Conservation (phyloP, 2,888 invertebrate genomes). For the Polyommatus icarus region DNA sequence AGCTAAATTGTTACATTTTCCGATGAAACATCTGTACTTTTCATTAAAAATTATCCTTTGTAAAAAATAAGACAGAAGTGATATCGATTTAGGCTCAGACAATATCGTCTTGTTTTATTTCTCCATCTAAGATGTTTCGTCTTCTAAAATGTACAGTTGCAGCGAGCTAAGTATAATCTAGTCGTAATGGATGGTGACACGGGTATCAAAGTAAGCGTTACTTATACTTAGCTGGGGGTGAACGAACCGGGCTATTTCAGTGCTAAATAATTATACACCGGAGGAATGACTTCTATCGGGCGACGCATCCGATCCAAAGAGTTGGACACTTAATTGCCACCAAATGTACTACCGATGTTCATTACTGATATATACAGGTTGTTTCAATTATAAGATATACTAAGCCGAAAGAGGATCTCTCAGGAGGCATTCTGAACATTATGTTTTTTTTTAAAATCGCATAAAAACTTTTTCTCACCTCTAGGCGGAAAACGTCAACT, state of each 20-base stretch:
- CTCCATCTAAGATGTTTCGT: background rate
- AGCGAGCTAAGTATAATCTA: background rate
- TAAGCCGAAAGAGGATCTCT: too few relatives aligned
- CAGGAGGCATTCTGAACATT: too few relatives aligned
- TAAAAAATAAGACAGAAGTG: background rate
- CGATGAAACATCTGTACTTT: too few relatives aligned
- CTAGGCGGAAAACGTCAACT: too few relatives aligned
- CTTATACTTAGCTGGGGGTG: constrained; percentile 47
- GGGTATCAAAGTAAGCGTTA: constrained; percentile 38
- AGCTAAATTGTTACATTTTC: too few relatives aligned
- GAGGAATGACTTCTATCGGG: constrained; percentile 40
- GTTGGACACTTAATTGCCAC: constrained; percentile 23
- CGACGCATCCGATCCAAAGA: constrained; percentile 31
- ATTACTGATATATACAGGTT: background rate
- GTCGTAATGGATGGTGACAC: constrained; percentile 26
- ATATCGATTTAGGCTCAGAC: too few relatives aligned
- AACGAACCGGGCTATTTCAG: constrained; percentile 50
- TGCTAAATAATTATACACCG: constrained; percentile 45
- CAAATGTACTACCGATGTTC: background rate
- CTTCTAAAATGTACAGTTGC: background rate
- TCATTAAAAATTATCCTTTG: background rate
- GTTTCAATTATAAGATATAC: too few relatives aligned
- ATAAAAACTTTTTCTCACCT: too few relatives aligned
- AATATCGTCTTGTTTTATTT: too few relatives aligned
- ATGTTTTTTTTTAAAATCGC: too few relatives aligned